Percentiles rank a stretch among this genome's conserved stretches.
phyloP scores from a whole-genome alignment of 2,797 vertebrate genomes.

The Cynodonichthys magdalenae region DNA sequence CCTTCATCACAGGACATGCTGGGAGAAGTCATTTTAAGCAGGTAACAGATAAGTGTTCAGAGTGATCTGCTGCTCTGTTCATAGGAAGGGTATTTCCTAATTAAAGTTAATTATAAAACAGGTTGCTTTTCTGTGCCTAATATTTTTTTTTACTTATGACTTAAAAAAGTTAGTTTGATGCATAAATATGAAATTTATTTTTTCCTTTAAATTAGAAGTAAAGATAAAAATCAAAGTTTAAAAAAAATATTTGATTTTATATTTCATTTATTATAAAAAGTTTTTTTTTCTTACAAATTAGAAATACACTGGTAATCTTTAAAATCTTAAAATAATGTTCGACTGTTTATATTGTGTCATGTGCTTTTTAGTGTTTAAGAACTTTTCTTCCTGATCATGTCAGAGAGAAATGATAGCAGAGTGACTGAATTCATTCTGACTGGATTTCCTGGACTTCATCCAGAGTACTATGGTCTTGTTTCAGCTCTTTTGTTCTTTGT shows the following conservation, averaged over 20 bases:
- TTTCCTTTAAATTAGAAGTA: no score
- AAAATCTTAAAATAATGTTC: background rate
- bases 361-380: background rate
- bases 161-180: no score
- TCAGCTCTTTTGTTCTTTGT: slow-evolving; percentile 43
- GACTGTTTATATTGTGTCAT: background rate
- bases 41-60: background rate
- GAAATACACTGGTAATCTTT: no score
- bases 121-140: no score
- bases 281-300: no score
- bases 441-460: slow-evolving; percentile 77
- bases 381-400: slow-evolving; percentile 34
- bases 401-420: slow-evolving; percentile 47
- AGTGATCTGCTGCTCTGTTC: background rate
- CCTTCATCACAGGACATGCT: background rate
- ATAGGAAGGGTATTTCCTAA: background rate
- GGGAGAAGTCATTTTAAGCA: slow-evolving; percentile 8
- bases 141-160: no score
- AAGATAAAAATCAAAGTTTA: no score
- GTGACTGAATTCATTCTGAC: slow-evolving; percentile 73
- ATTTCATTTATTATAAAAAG: no score
- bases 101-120: background rate
- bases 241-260: no score
- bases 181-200: no score
- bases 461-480: slow-evolving; percentile 29